phyloP scores from a whole-genome alignment of 2,113 vertebrate genomes.

The Puffinus mauretanicus region DNA sequence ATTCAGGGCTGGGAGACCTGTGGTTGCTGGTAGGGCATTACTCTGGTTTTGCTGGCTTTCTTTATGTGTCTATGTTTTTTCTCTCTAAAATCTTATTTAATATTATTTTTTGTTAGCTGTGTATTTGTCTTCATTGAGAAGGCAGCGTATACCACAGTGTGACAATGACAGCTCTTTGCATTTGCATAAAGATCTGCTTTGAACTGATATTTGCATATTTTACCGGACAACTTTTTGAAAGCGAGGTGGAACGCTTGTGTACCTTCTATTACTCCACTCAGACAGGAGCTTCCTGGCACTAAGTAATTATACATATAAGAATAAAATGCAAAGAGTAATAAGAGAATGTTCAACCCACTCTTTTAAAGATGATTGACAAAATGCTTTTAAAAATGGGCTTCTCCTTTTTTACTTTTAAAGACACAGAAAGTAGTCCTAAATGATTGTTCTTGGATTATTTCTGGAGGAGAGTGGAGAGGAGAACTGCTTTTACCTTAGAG shows the following conservation, averaged over 20 bases:
- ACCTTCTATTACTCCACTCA: neutral
- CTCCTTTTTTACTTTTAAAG: neutral
- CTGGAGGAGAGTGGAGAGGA: neutral
- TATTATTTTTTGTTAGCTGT: neutral
- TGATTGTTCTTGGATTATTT: neutral
- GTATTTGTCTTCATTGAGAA: neutral
- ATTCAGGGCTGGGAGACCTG: neutral
- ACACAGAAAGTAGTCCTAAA: neutral
- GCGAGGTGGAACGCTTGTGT: neutral
- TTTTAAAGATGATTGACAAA: neutral
- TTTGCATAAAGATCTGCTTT: conserved; percentile 7
- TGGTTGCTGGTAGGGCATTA: neutral
- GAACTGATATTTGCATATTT: neutral
- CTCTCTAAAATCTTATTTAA: neutral
- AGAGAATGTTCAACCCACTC: neutral
- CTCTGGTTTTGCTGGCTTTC: neutral
- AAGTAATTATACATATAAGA: neutral
- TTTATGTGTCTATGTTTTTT: neutral
- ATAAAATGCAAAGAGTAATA: neutral
- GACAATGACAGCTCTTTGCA: neutral
- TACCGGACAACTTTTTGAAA: neutral
- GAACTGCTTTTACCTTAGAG: neutral
- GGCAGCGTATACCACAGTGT: neutral
- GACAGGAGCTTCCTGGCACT: neutral
- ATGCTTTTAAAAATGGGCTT: neutral